phyloP scores from a whole-genome alignment of 64 coral and sea anemone genomes.

The Stylophora pistillata region DNA sequence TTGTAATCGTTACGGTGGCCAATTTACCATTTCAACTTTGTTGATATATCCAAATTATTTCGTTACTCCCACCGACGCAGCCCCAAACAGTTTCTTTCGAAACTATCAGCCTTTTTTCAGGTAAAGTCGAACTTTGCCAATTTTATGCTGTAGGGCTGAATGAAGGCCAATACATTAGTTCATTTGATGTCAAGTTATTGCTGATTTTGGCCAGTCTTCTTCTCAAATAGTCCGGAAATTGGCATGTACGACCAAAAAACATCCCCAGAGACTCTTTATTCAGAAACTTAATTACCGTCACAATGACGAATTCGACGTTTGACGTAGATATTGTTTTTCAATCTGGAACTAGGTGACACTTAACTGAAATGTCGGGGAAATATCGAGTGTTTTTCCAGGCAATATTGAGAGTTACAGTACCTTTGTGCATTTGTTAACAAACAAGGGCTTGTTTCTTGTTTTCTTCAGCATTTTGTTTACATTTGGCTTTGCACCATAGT shows the following conservation, averaged over 20 bases:
- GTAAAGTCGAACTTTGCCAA: no score
- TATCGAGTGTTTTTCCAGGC: not conserved
- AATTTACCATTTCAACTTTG: no score
- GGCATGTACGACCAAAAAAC: not conserved
- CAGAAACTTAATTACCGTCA: not conserved
- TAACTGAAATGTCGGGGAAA: not conserved
- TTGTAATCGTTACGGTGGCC: no score
- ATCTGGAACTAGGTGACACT: not conserved
- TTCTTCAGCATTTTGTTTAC: not conserved
- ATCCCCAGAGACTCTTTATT: conserved; percentile 2
- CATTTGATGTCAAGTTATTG: not conserved
- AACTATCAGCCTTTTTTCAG: no score
- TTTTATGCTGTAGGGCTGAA: not conserved
- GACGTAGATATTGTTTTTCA: not conserved
- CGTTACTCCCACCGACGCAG: no score
- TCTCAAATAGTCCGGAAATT: not conserved
- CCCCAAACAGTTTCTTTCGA: no score
- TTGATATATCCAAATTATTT: no score
- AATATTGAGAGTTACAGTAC: not conserved
- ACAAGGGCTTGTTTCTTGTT: not conserved
- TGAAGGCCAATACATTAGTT: not conserved
- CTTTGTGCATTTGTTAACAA: not conserved
- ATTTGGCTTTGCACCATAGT: not conserved
- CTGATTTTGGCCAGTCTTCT: not conserved
- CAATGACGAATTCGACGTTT: not conserved